phyloP scores from a whole-genome alignment of 2,113 vertebrate genomes.

The Marmota monax region DNA sequence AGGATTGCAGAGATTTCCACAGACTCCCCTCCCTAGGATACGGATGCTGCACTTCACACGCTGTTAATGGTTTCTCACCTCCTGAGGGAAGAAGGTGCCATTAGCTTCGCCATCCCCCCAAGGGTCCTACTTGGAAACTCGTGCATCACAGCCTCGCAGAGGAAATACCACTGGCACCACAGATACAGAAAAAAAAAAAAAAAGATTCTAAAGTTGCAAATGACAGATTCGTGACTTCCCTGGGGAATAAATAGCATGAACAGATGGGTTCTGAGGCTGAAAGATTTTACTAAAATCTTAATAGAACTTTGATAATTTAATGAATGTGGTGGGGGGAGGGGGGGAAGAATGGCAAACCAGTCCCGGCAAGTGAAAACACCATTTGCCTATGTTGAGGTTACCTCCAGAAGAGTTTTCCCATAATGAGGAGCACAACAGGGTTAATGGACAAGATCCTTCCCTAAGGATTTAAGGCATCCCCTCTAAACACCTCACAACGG shows the following conservation, averaged over 20 bases:
- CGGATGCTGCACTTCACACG: background rate
- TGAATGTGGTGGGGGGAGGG: too few relatives aligned
- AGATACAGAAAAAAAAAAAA: background rate
- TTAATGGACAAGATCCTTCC: background rate
- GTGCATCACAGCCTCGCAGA: background rate
- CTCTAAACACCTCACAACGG: background rate
- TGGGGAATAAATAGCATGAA: slow-evolving; percentile 83
- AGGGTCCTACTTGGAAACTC: background rate
- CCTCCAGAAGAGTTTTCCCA: background rate
- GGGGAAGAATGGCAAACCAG: slow-evolving; percentile 22
- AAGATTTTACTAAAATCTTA: slow-evolving; percentile 81
- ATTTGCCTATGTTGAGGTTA: background rate
- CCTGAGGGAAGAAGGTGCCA: background rate
- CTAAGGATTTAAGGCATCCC: too few relatives aligned
- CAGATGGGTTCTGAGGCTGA: slow-evolving; percentile 86
- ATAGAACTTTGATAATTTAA: slow-evolving; percentile 82
- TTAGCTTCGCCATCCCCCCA: background rate
- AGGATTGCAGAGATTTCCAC: background rate
- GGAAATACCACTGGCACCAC: slow-evolving; percentile 20
- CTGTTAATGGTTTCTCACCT: background rate
- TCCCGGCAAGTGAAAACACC: background rate
- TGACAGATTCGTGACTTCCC: slow-evolving; percentile 86
- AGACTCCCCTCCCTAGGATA: background rate
- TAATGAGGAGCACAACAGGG: background rate
- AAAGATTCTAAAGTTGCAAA: slow-evolving; percentile 68